These are phyloP conservation scores for Octodonta nipae DNA, from an alignment of 2,888 invertebrate species.

Conservation along the genomic window DNA sequence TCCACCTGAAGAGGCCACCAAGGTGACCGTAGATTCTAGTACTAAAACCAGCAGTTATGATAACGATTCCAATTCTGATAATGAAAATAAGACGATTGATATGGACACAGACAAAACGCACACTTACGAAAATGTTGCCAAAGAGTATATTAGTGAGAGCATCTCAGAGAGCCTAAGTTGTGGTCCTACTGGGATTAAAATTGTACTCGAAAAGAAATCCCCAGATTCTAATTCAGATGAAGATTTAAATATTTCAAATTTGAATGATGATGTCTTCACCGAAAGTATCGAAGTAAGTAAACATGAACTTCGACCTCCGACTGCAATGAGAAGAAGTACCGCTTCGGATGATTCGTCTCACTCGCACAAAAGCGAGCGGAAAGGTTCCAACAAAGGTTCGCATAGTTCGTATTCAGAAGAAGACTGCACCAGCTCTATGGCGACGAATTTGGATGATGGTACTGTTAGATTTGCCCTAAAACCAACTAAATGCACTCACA, in stretches of 20 bases:
- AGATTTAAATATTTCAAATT: conserved; percentile 36
- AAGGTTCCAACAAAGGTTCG: conserved; percentile 30
- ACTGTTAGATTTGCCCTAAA: conserved; percentile 68
- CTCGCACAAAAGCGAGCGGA: conserved; percentile 26
- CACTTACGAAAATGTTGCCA: conserved; percentile 33
- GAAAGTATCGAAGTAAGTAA: conserved; percentile 26
- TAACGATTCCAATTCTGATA: conserved; percentile 49
- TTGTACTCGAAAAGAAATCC: conserved; percentile 30
- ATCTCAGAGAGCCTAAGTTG: conserved; percentile 33
- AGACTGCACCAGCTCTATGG: conserved; percentile 52
- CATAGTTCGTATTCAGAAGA: conserved; percentile 65
- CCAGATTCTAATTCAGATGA: conserved; percentile 37
- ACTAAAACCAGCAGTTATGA: conserved; percentile 49
- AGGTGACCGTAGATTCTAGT: conserved; percentile 57
- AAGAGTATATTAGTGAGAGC: conserved; percentile 28
- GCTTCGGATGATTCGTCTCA: conserved; percentile 33
- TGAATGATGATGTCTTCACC: conserved; percentile 36
- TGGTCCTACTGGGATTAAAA: conserved; percentile 33
- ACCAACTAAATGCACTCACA: conserved; percentile 69
- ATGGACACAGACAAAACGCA: conserved; percentile 33
- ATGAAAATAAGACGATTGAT: conserved; percentile 54
- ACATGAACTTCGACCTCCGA: conserved; percentile 32
- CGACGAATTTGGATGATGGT: conserved; percentile 62
- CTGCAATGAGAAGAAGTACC: conserved; percentile 32
- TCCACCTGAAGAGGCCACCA: conserved; percentile 64